phyloP scores from a whole-genome alignment of 2,113 vertebrate genomes.

The Lipophrys pholis region DNA sequence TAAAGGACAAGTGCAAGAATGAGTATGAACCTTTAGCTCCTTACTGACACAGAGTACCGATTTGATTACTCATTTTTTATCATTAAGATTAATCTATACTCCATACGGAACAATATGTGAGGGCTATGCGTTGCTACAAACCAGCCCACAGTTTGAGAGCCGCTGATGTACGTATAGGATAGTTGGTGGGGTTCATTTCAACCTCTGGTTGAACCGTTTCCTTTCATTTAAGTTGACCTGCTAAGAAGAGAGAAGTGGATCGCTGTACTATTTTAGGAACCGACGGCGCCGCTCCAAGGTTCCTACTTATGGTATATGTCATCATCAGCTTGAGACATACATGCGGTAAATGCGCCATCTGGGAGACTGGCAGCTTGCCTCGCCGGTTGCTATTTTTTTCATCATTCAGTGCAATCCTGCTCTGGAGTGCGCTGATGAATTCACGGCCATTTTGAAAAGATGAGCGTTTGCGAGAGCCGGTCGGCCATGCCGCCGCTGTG shows the following conservation, averaged over 20 bases:
- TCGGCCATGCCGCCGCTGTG: not conserved
- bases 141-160: too few species aligned
- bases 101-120: too few species aligned
- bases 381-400: conserved; percentile 27
- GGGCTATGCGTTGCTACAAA: too few species aligned
- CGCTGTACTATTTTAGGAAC: conserved; percentile 24
- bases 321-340: conserved; percentile 39
- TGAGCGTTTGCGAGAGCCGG: conserved; percentile 1
- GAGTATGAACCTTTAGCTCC: too few species aligned
- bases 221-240: not conserved
- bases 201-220: not conserved
- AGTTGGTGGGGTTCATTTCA: too few species aligned
- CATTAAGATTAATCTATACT: too few species aligned
- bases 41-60: too few species aligned
- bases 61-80: too few species aligned
- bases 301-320: conserved; percentile 22
- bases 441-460: not conserved
- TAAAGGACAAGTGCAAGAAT: too few species aligned
- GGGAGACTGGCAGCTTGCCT: conserved; percentile 27
- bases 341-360: conserved; percentile 51
- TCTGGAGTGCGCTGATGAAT: not conserved
- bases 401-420: not conserved
- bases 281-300: conserved; percentile 16
- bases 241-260: conserved; percentile 4
- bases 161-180: too few species aligned